These are phyloP conservation scores for Cryptops parisi DNA, from an alignment of 2,888 invertebrate species.

Conservation along the genomic window DNA sequence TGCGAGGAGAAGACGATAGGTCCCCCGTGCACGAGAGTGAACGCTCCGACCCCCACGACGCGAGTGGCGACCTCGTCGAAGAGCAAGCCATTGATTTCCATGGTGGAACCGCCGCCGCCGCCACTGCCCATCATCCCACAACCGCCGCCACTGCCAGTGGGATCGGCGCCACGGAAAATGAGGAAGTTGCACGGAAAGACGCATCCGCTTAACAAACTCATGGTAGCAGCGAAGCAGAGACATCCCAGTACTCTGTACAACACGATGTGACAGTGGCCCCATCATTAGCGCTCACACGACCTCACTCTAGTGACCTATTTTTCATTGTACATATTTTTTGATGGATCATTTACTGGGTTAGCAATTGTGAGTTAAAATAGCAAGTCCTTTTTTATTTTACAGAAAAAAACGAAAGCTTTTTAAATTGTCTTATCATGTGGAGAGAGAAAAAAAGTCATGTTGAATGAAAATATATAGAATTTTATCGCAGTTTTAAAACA, in stretches of 20 bases:
- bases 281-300: too few species aligned
- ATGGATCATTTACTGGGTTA: too few species aligned
- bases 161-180: slow-evolving; percentile 42
- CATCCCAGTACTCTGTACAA: slow-evolving; percentile 15
- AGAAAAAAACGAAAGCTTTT: too few species aligned
- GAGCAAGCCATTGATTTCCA: neutral
- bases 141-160: slow-evolving; percentile 23
- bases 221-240: slow-evolving; percentile 5
- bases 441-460: too few species aligned
- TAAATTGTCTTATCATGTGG: too few species aligned
- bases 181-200: slow-evolving; percentile 71
- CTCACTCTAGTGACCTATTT: too few species aligned
- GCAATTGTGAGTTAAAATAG: too few species aligned
- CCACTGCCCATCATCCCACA: neutral
- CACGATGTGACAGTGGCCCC: slow-evolving; percentile 15
- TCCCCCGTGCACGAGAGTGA: neutral
- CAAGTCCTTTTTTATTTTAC: too few species aligned
- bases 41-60: neutral
- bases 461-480: too few species aligned
- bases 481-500: too few species aligned
- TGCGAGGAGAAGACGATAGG: neutral
- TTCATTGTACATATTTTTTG: too few species aligned
- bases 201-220: slow-evolving; percentile 74
- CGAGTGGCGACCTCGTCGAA: neutral
- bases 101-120: neutral